Conservation (phyloP, 2,113 vertebrate genomes). For the Trachemys scripta region DNA sequence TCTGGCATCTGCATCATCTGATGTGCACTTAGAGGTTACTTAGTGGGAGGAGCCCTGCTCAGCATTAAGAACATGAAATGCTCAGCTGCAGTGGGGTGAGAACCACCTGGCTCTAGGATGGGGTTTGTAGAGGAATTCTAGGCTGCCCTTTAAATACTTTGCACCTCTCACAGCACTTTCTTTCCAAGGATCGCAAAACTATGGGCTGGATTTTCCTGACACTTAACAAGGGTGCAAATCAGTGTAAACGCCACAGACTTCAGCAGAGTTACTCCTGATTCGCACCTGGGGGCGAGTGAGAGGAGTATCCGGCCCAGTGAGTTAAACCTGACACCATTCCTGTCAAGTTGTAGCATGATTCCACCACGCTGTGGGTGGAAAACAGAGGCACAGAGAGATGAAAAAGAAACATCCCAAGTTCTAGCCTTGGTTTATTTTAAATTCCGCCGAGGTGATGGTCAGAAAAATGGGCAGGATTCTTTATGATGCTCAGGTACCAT, state of each 20-base stretch:
- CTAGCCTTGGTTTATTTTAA: not conserved
- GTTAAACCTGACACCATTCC: not conserved
- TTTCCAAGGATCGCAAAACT: not conserved
- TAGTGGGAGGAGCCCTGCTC: not conserved
- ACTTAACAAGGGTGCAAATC: not conserved
- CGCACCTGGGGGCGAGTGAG: rapidly evolving
- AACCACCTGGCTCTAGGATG: not conserved
- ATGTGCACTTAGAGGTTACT: not conserved
- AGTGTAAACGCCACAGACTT: not conserved
- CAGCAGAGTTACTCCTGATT: not conserved
- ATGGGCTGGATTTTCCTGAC: not conserved
- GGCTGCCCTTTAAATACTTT: not conserved
- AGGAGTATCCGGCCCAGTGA: not conserved
- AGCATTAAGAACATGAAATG: not conserved
- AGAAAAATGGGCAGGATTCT: not conserved
- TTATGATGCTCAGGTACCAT: not conserved
- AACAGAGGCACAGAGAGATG: not conserved
- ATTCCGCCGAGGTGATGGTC: not conserved
- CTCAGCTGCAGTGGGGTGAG: not conserved
- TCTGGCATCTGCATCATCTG: not conserved
- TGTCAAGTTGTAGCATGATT: rapidly evolving
- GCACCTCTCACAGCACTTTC: not conserved
- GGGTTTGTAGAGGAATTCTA: not conserved
- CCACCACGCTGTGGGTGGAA: rapidly evolving
- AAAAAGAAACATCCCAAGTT: not conserved